These are phyloP conservation scores for Brachyrhaphis roseni DNA, from an alignment of 2,797 vertebrate genomes.

Conservation along the genomic window DNA sequence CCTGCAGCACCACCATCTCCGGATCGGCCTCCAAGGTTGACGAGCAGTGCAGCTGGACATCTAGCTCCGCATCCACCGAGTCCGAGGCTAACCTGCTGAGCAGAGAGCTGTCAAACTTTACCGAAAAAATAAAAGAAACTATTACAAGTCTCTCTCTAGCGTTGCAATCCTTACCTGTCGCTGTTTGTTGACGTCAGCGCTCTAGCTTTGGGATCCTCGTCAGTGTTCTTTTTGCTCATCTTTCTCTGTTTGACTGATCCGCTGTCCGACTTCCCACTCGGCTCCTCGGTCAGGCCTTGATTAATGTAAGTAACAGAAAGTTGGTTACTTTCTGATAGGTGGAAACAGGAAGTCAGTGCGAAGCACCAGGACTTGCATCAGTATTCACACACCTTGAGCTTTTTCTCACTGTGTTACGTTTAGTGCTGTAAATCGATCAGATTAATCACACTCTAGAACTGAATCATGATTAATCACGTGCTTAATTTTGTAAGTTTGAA, in stretches of 20 bases:
- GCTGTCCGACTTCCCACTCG: slow-evolving; percentile 84
- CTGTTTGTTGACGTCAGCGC: slow-evolving; percentile 86
- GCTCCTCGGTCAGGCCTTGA: slow-evolving; percentile 89
- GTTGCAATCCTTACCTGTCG: slow-evolving; percentile 81
- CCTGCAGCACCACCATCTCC: slow-evolving; percentile 74
- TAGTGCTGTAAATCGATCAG: not conserved
- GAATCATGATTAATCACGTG: no score
- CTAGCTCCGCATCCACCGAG: slow-evolving; percentile 83
- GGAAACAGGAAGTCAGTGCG: not conserved
- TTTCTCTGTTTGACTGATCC: slow-evolving; percentile 85
- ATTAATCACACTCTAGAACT: no score
- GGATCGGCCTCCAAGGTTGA: slow-evolving; percentile 84
- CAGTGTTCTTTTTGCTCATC: slow-evolving; percentile 82
- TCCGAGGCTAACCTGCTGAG: slow-evolving; percentile 83
- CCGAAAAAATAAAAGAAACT: not conserved
- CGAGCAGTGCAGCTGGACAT: slow-evolving; percentile 79
- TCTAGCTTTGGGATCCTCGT: slow-evolving; percentile 84
- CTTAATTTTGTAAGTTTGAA: no score
- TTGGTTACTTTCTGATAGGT: not conserved
- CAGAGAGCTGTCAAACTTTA: slow-evolving; percentile 14
- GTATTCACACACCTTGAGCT: not conserved
- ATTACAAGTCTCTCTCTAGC: not conserved
- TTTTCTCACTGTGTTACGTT: not conserved
- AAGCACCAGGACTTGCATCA: no score
- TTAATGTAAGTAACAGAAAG: not conserved